Conservation (phyloP, 2,888 invertebrate species). For the Lysandra bellargus region DNA sequence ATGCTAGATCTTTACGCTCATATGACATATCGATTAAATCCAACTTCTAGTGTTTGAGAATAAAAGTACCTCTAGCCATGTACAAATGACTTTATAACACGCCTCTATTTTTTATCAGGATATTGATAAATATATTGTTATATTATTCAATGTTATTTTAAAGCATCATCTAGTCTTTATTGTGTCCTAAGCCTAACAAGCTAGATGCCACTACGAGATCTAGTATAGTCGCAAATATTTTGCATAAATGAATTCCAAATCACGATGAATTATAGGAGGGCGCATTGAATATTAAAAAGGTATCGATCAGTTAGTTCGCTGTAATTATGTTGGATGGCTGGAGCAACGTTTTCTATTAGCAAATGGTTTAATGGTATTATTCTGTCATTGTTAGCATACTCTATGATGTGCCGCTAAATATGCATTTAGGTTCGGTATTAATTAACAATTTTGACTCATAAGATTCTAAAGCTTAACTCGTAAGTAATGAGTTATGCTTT, state of each 20-base stretch:
- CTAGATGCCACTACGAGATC: slow-evolving; percentile 46
- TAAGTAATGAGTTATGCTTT: too few species aligned
- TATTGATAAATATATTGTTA: too few species aligned
- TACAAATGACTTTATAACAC: too few species aligned
- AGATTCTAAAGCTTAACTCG: too few species aligned
- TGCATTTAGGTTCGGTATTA: neutral
- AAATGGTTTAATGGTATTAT: slow-evolving; percentile 26
- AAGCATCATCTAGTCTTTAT: slow-evolving; percentile 32
- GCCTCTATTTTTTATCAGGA: too few species aligned
- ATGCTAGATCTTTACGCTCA: too few species aligned
- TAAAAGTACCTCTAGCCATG: too few species aligned
- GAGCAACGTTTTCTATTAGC: slow-evolving; percentile 38
- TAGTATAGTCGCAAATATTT: slow-evolving; percentile 43
- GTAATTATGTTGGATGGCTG: slow-evolving; percentile 42
- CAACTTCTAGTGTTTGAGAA: too few species aligned
- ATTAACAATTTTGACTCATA: neutral
- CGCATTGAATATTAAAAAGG: slow-evolving; percentile 56
- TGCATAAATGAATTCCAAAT: slow-evolving; percentile 67
- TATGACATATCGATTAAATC: too few species aligned
- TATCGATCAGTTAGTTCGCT: slow-evolving; percentile 46
- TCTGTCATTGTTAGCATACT: slow-evolving; percentile 3
- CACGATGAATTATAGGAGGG: slow-evolving; percentile 57
- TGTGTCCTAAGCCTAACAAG: slow-evolving; percentile 44
- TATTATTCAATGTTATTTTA: too few species aligned
- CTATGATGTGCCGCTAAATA: slow-evolving; percentile 12